Evolutionary conservation across 2,113 vertebrate species (phyloP).

Genomic region (Aspidoscelis tigris): DNA sequence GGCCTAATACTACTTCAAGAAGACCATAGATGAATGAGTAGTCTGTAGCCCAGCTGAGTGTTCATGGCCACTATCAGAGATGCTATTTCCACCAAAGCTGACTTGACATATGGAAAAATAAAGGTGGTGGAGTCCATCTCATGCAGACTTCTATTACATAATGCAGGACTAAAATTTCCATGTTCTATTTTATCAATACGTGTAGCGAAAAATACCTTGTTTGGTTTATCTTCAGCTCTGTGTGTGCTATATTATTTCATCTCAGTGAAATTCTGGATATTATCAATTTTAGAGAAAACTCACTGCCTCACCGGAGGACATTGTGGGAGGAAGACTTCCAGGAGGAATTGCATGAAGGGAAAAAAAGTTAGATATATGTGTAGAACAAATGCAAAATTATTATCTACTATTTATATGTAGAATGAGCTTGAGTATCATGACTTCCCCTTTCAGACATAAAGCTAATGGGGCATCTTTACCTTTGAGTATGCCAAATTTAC

Average conservation of each 20-base stretch:
- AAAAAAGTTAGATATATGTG: neutral
- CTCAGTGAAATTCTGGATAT: neutral
- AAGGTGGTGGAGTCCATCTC: neutral
- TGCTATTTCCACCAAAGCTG: neutral
- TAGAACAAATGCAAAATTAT: neutral
- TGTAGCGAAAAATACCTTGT: neutral
- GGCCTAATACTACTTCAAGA: too few relatives aligned
- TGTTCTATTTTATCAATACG: neutral
- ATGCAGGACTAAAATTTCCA: neutral
- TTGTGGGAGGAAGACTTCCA: neutral
- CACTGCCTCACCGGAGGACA: neutral
- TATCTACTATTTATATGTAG: neutral
- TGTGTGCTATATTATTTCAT: neutral
- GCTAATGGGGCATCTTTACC: too few relatives aligned
- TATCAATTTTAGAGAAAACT: neutral
- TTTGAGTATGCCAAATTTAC: too few relatives aligned
- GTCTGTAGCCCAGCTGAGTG: neutral
- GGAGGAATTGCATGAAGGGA: neutral
- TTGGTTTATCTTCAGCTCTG: neutral
- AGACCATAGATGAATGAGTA: neutral
- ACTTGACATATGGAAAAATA: neutral
- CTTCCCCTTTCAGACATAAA: too few relatives aligned
- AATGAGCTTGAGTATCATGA: too few relatives aligned
- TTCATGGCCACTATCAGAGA: neutral
- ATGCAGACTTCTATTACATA: neutral